Conservation (phyloP, 2,113 vertebrate species). For the Microcebus tavaratra region DNA sequence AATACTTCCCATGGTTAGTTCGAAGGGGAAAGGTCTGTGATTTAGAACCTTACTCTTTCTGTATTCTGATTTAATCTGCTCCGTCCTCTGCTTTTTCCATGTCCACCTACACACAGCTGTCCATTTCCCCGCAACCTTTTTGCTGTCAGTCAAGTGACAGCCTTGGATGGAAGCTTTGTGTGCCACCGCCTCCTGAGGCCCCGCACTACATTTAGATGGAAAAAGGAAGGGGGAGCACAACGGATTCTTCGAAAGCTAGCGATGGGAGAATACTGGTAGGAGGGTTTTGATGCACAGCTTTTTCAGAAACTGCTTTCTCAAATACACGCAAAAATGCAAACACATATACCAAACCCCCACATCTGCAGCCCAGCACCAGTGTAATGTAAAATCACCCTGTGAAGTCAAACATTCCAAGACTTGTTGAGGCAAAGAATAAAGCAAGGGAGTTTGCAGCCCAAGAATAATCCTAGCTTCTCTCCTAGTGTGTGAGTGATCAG, state of each 20-base stretch:
- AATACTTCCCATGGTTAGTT: neutral
- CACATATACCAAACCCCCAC: conserved; percentile 71
- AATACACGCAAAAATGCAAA: conserved; percentile 68
- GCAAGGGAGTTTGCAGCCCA: neutral
- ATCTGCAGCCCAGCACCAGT: conserved; percentile 55
- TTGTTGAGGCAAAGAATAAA: conserved; percentile 66
- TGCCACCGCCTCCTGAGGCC: conserved; percentile 80
- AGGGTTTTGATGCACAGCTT: neutral
- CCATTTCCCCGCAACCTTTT: conserved; percentile 86
- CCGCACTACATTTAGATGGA: conserved; percentile 77
- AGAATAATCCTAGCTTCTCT: neutral
- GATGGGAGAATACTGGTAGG: conserved; percentile 40
- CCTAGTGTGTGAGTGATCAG: neutral
- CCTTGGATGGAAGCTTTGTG: conserved; percentile 82
- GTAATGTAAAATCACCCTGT: conserved; percentile 67
- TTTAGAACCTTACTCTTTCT: conserved; percentile 42
- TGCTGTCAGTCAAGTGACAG: conserved; percentile 87
- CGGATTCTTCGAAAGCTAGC: conserved; percentile 74
- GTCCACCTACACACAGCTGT: conserved; percentile 86
- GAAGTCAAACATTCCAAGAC: conserved; percentile 54
- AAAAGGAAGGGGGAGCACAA: conserved; percentile 6
- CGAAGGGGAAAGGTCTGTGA: conserved; percentile 53
- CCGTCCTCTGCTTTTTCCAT: conserved; percentile 72
- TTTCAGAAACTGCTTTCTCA: conserved; percentile 78
- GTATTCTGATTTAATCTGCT: conserved; percentile 78